Base-by-base conservation (phyloP, 2,888 invertebrate genomes). In the Himalopsyche kuldschensis region DNA sequence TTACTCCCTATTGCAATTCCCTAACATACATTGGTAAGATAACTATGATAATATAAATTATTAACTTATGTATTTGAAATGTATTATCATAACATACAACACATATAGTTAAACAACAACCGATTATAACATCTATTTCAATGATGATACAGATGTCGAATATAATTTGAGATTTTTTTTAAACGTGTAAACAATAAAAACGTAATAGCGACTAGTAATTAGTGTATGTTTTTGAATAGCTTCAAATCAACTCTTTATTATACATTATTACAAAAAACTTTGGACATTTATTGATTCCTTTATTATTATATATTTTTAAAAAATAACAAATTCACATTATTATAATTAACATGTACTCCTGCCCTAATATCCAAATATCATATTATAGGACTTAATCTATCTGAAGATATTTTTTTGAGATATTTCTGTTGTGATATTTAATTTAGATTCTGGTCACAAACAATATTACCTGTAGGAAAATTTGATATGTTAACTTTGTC, bases 1-100 rank as follows among this genome's bases (percentile, higher is more conserved):
- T 82, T 84, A 82, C 48, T 84, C 75, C 83, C 84, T 86, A 86
- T 82, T 82, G 85, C 84, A 80, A 84, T 78, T 81, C 76, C 75
- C 69, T 85, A 82, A 78, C 84, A 83, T 85, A 82, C 30, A 82
- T 27, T 55, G 63, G 77, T 78, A 47, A 63, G 31, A 55, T 47
- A 35, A 15, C 31, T 48, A 30, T 32, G 31, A 77, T 69, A 69
- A 17, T 63, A 75, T 24, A 31, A 77, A 77, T 82, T 79, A 79
- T 41, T 78, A 69, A n/a, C 77, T 81, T 82, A 82, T 82, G 24
- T 78, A 83, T 79, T 77, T 80, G 27, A 83, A 76, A 32, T 84
- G 75, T 75, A 46, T 47, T 81, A 76, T 84, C 75, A 48, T 82
- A 82, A 84, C 84, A 84, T 80, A 82, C 84, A 84, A 80, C 80